Evolutionary conservation across 2,888 invertebrate genomes (phyloP), one percentile per base, ranked within the genome.

Genomic region (Atrina japonica): DNA sequence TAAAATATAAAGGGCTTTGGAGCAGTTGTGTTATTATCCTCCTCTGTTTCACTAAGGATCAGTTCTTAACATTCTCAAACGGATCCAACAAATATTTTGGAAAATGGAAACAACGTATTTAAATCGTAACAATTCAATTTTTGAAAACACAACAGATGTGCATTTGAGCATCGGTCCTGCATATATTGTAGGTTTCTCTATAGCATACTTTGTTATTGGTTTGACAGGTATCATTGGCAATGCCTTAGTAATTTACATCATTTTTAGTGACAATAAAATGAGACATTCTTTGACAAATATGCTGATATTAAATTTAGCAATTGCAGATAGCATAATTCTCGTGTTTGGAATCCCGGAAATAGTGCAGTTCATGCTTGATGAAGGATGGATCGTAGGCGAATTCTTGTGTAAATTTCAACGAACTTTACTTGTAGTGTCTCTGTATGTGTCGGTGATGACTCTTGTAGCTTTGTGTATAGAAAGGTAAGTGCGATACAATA

Each of bases 401-500:
- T 66, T 83, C 3, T 75, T 89, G 70, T 92, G 92, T 73, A 89
- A 89, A 58, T 72, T 88, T 14, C 82, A 90, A 50, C 76, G 92
- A 14, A 91, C 90, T 65, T 78, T 90, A 2, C 88, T 92, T 60
- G 91, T 91, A 29, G 84, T 88, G 25, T 89, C 91, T 30, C 84
- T 92, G 25, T 92, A 91, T 81, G 87, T 90, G 1, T 91, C 91
- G 14, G 91, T 92, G 16, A 88, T 91, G 74, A 91, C 91, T 0
- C 86, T 92, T 27, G 83, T 91, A 21, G 89, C 91, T 11, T 88
- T 92, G 1, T 92, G 91, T 74, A 83, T 92, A 55, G 92, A 92
- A 83, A 88, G 86, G 86, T 87, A 76, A 77, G 83, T 66, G 7
- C 29, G 16, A 55, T 18, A 9, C 14, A 18, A 50, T 50, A 6